A percentile compares a stretch with the other conserved stretches of the same genome.
These are phyloP conservation scores for Drosophila takahashii DNA, from an alignment of 1,140 invertebrate genomes.

Conservation along the genomic window DNA sequence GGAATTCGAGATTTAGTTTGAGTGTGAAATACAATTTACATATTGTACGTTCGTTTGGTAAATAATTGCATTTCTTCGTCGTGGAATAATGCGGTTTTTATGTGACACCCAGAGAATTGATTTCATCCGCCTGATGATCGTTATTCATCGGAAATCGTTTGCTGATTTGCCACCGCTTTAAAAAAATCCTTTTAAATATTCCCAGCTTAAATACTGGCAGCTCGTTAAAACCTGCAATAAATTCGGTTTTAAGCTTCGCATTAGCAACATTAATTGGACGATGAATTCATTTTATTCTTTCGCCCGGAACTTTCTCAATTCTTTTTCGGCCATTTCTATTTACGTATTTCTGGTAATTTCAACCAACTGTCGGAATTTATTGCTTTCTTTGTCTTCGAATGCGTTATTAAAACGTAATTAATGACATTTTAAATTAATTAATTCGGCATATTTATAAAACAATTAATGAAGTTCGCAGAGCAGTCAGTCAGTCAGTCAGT, in stretches of 20 bases:
- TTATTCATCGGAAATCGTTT: constrained; percentile 22
- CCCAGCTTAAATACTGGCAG: constrained; percentile 3
- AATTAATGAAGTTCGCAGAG: constrained; percentile 76
- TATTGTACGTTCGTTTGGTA: background rate
- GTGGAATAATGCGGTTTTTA: constrained; percentile 3
- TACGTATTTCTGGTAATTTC: constrained; percentile 40
- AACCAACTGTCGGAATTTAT: constrained; percentile 53
- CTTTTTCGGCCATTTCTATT: constrained; percentile 27
- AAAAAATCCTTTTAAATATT: constrained; percentile 5
- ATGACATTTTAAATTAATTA: constrained; percentile 81
- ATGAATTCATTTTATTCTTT: constrained; percentile 34
- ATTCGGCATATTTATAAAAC: constrained; percentile 81
- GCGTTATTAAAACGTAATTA: constrained; percentile 79
- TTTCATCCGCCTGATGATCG: background rate
- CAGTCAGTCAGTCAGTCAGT: constrained; percentile 36
- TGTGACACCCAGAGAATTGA: background rate
- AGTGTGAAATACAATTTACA: constrained; percentile 19
- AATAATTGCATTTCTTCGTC: constrained; percentile 22
- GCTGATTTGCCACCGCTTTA: constrained; percentile 2
- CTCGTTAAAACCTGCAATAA: constrained; percentile 42
- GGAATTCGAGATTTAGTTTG: constrained; percentile 11
- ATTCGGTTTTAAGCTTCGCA: constrained; percentile 22
- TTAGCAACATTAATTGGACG: constrained; percentile 43
- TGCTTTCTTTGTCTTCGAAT: constrained; percentile 73
- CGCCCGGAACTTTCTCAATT: constrained; percentile 41